Evolutionary conservation across 2,888 invertebrate genomes (phyloP).

Genomic region (Alloplasta piceator): DNA sequence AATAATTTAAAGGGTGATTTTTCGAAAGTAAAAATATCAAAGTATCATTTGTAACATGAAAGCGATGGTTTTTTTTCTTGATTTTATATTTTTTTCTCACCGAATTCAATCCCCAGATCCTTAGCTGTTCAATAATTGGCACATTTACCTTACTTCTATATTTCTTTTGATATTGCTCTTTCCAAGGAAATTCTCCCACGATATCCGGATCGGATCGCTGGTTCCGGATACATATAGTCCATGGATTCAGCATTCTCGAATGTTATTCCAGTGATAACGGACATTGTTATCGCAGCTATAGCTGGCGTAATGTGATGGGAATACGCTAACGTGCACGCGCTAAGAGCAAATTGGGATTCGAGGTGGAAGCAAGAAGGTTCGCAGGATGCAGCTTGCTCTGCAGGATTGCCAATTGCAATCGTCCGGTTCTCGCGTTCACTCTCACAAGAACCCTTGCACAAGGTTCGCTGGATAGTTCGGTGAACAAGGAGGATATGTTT

Average conservation of each 20-base stretch:
- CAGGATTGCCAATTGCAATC: constrained; percentile 66
- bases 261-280: no score
- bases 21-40: no score
- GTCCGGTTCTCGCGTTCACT: constrained; percentile 39
- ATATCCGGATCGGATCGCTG: constrained; percentile 44
- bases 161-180: constrained; percentile 54
- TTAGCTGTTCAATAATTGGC: no score
- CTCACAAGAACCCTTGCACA: constrained; percentile 30
- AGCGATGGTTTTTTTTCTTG: no score
- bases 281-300: no score
- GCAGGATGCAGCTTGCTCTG: constrained; percentile 37
- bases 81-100: no score
- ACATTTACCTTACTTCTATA: no score
- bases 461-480: constrained; percentile 39
- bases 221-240: not conserved
- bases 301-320: constrained; percentile 44
- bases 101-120: no score
- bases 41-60: no score
- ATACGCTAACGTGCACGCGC: constrained; percentile 46
- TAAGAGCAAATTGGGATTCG: constrained; percentile 26
- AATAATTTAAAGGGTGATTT: no score
- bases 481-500: constrained; percentile 59
- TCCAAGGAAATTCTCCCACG: constrained; percentile 35
- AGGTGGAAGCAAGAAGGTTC: constrained; percentile 29
- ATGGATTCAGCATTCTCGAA: not conserved